These are phyloP conservation scores for Aplodontia rufa DNA, from an alignment of 2,113 vertebrate genomes.

Conservation along the genomic window DNA sequence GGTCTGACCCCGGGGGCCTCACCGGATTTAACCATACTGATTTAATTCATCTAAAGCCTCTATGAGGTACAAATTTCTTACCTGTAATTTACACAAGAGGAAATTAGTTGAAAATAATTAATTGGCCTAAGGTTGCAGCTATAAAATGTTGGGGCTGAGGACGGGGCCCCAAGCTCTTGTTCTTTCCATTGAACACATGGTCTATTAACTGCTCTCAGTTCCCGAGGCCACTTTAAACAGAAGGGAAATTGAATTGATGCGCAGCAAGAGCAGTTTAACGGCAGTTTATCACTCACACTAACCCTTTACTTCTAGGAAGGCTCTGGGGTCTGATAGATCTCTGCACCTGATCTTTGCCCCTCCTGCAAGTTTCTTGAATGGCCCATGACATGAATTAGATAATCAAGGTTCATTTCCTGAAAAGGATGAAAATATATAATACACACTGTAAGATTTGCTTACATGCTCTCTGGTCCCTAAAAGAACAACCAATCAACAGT, in stretches of 20 bases:
- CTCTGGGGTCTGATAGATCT: neutral
- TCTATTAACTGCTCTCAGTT: slow-evolving; percentile 19
- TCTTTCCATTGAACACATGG: neutral
- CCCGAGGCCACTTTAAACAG: neutral
- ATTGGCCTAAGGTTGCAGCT: neutral
- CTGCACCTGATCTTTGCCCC: neutral
- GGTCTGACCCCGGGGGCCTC: neutral
- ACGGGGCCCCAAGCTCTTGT: neutral
- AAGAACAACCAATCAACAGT: neutral
- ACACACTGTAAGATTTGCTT: neutral
- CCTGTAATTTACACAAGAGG: neutral
- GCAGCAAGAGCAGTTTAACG: slow-evolving; percentile 49
- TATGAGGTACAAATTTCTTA: neutral
- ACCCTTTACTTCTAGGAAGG: neutral
- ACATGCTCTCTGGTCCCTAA: neutral
- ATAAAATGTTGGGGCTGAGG: neutral
- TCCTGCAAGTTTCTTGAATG: neutral
- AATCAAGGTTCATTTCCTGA: neutral
- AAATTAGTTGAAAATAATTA: neutral
- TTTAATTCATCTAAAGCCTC: neutral
- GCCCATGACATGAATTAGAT: neutral
- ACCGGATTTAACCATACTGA: neutral
- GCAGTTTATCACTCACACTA: neutral
- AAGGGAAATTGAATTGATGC: slow-evolving; percentile 58
- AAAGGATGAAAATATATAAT: neutral